Evolutionary conservation across 2,888 invertebrate genomes (phyloP).

Genomic region (Junonia oenone): DNA sequence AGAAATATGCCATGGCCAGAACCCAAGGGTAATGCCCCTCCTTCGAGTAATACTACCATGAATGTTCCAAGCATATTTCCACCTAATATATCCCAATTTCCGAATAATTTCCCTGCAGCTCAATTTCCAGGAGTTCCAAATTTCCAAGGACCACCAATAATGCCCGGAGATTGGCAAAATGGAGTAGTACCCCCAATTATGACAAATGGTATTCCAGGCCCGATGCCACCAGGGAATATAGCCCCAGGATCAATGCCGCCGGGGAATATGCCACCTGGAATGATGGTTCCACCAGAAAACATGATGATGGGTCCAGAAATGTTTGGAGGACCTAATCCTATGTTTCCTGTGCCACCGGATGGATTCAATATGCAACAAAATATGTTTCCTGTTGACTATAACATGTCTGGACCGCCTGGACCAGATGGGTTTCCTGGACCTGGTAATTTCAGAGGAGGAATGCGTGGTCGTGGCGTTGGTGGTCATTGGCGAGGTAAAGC

Average conservation of each 20-base stretch:
- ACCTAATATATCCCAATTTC: slow-evolving; percentile 64
- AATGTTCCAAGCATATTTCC: slow-evolving; percentile 70
- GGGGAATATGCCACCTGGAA: slow-evolving; percentile 40
- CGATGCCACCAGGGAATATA: slow-evolving; percentile 49
- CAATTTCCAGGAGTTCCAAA: slow-evolving; percentile 66
- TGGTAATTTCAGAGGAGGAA: slow-evolving; percentile 75
- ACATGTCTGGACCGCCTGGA: slow-evolving; percentile 61
- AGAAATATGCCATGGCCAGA: slow-evolving; percentile 90
- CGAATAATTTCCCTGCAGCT: slow-evolving; percentile 63
- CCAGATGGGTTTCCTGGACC: slow-evolving; percentile 59
- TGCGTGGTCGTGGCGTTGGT: slow-evolving; percentile 74
- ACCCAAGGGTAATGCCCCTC: slow-evolving; percentile 84
- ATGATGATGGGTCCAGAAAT: slow-evolving; percentile 73
- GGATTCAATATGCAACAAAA: slow-evolving; percentile 68
- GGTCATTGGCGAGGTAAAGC: slow-evolving; percentile 75
- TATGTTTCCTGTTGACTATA: slow-evolving; percentile 74
- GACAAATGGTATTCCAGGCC: slow-evolving; percentile 54
- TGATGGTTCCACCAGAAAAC: slow-evolving; percentile 52
- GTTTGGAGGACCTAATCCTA: slow-evolving; percentile 54
- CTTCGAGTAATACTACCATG: slow-evolving; percentile 41
- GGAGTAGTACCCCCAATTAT: slow-evolving; percentile 56
- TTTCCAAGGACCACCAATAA: slow-evolving; percentile 62
- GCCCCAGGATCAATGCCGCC: slow-evolving; percentile 60
- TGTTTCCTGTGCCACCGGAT: slow-evolving; percentile 59
- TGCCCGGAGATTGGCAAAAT: slow-evolving; percentile 61